Conservation (phyloP, 1,140 invertebrate genomes). For the Hylaeus anthracinus region DNA sequence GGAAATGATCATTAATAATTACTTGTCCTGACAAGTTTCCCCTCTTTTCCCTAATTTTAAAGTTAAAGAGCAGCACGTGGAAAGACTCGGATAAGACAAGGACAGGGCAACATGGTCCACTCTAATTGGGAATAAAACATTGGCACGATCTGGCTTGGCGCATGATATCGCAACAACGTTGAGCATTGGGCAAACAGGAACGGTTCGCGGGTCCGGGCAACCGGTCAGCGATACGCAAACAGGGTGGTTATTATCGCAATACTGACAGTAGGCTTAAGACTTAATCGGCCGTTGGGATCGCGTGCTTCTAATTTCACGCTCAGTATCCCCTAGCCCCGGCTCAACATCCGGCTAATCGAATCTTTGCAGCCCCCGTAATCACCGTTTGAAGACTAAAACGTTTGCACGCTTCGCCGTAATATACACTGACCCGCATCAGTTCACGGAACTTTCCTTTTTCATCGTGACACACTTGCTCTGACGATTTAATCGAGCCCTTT, state of each 20-base stretch:
- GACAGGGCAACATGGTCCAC: background rate
- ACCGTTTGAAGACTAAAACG: conserved; percentile 55
- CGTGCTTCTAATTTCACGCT: conserved; percentile 74
- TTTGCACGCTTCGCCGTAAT: conserved; percentile 26
- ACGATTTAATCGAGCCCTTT: background rate
- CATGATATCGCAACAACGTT: background rate
- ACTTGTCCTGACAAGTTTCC: too few species aligned
- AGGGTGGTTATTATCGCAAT: conserved; percentile 60
- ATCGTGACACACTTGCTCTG: background rate
- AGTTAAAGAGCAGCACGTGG: too few species aligned
- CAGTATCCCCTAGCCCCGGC: conserved; percentile 51
- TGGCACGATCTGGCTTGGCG: background rate
- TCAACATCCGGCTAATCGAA: conserved; percentile 64
- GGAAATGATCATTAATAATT: too few species aligned
- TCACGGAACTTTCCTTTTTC: conserved; percentile 40
- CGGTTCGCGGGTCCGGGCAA: background rate
- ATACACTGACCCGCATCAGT: conserved; percentile 53
- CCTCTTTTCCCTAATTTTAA: background rate
- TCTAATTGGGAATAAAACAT: background rate
- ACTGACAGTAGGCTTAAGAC: conserved; percentile 67
- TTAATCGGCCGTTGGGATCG: conserved; percentile 70
- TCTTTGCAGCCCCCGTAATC: conserved; percentile 62
- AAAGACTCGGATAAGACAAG: background rate
- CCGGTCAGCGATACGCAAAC: conserved; percentile 48
- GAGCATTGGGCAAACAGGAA: conserved; percentile 20